Evolutionary conservation across 2,113 vertebrate genomes (phyloP).

Genomic region (Clarias macrocephalus): DNA sequence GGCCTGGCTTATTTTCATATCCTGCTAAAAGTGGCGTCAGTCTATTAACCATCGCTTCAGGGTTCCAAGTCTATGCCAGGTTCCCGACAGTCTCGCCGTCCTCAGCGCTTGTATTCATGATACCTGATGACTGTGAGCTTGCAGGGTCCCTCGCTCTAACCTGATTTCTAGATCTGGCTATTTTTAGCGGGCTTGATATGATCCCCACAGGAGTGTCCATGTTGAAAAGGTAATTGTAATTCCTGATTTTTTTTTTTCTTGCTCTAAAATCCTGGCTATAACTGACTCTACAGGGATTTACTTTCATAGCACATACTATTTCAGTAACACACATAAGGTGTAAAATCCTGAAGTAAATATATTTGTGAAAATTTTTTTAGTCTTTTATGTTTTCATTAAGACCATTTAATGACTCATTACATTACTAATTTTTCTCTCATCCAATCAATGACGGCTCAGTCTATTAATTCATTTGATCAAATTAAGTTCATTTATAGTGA

Average conservation of each 20-base stretch:
- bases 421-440: not conserved
- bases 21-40: constrained; percentile 18
- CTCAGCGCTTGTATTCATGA: not conserved
- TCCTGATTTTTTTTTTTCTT: not conserved
- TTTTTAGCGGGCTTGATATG: constrained; percentile 48
- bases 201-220: constrained; percentile 18
- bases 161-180: constrained; percentile 37
- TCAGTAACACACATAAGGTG: constrained; percentile 7
- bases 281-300: not conserved
- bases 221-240: constrained; percentile 32
- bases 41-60: not conserved
- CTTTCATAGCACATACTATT: not conserved
- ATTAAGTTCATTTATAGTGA: not conserved
- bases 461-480: not conserved
- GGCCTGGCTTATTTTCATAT: constrained; percentile 37
- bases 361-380: not conserved
- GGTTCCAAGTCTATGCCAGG: constrained; percentile 7
- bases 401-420: not conserved
- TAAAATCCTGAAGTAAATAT: not conserved
- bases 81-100: not conserved
- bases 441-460: not conserved
- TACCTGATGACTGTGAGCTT: not conserved
- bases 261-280: not conserved
- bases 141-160: constrained; percentile 20
- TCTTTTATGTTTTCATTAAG: too few relatives aligned